Evolutionary conservation across 2,113 vertebrate genomes (phyloP), one percentile per base, ranked within the genome.

Genomic region (Rhombomys opimus): DNA sequence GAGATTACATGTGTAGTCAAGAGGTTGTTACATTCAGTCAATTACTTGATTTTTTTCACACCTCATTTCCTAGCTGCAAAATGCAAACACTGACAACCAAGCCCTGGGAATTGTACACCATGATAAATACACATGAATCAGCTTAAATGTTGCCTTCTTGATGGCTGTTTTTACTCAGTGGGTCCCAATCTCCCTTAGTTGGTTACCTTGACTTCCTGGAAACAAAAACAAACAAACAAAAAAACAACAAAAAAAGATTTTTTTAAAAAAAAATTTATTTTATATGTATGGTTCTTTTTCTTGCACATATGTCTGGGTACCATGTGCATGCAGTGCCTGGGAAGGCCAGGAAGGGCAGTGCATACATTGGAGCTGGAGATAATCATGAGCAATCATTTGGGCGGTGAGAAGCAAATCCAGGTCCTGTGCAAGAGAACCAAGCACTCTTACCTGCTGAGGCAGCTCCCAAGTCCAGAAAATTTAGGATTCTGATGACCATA

Each of bases 11-110:
- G 25, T 67, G 38, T 85, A 61, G n/a, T 76, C 68, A 78, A 70
- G 67, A 46, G 38, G 46, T 35, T 87, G 67, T 54, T 61, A 65
- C 2, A 32, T 93, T 89, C 89, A 76, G 75, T 87, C 15, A 89
- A 50, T 91, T 46, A 84, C 50, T 91, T 87, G 84, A 96, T 91
- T 35, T 92, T 89, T 57, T 94, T 91, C 89, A 63, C 85, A 27
- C 63, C 59, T 95, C 46, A 89, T 81, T 95, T 89, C 41, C 59
- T 90, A 70, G 82, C 25, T 84, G 5, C 90, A 70, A 91, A 87
- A 81, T 72, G 59, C 35, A 94, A 30, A 78, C 13, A 20, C 17
- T 94, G 63, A 76, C 35, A 94, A 1, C 41, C 76, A 90, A 76
- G 41, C 27, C 17, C 18, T 90, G 87, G 89, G 57, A 89, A 86